Percentiles rank a stretch among this genome's conserved stretches.
Evolutionary conservation across 2,113 vertebrate genomes (phyloP).

Genomic region (Centropristis striata): DNA sequence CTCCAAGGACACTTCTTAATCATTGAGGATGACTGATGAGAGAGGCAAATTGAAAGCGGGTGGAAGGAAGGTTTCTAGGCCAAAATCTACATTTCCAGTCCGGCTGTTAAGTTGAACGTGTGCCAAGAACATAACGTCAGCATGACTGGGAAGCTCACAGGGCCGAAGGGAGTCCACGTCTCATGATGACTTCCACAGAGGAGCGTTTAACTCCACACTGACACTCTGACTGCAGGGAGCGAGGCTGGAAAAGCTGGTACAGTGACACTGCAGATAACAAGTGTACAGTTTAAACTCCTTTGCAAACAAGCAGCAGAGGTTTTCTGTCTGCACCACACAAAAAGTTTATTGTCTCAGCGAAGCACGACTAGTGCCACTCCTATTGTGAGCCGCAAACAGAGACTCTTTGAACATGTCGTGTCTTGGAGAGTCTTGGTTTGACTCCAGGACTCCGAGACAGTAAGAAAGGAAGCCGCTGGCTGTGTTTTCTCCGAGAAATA

Average conservation of each 20-base stretch:
- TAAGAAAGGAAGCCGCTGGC: constrained; percentile 23
- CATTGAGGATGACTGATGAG: neutral
- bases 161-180: constrained; percentile 70
- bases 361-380: constrained; percentile 53
- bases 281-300: constrained; percentile 4
- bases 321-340: constrained; percentile 25
- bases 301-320: constrained; percentile 9
- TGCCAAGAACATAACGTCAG: constrained; percentile 74
- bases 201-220: constrained; percentile 31
- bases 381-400: constrained; percentile 62
- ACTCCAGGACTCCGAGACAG: constrained; percentile 22
- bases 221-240: constrained; percentile 24
- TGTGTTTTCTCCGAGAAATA: constrained; percentile 15
- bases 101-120: constrained; percentile 28
- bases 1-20: neutral
- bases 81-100: constrained; percentile 60
- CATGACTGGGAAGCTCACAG: constrained; percentile 42
- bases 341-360: constrained; percentile 32
- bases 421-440: constrained; percentile 64
- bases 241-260: neutral
- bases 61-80: constrained; percentile 44
- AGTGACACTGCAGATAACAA: constrained; percentile 14
- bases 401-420: constrained; percentile 74
- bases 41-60: constrained; percentile 7
- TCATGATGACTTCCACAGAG: constrained; percentile 71